Conservation (phyloP, 2,113 vertebrate genomes). For the Sceloporus undulatus region DNA sequence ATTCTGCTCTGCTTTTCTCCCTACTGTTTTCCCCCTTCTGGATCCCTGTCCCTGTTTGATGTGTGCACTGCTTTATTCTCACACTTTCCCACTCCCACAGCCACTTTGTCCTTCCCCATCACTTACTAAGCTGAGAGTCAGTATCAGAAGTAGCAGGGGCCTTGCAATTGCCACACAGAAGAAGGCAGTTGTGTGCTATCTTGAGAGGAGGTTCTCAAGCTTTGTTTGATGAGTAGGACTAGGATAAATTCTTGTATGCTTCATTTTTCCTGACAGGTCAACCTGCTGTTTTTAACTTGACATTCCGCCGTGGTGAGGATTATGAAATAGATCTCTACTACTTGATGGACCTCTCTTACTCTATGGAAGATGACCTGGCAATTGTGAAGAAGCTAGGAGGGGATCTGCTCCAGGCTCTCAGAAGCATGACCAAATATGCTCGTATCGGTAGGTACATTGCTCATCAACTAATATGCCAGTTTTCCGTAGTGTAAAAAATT, state of each 20-base stretch:
- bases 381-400: constrained; percentile 89
- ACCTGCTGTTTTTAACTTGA: constrained; percentile 76
- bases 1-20: background rate
- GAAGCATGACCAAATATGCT: constrained; percentile 81
- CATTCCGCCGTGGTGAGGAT: constrained; percentile 86
- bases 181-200: background rate
- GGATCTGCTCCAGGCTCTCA: constrained; percentile 83
- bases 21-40: too few relatives aligned
- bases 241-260: background rate
- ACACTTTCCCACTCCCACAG: background rate
- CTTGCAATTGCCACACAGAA: background rate
- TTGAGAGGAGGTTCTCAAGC: background rate
- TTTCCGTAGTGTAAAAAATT: rapidly evolving
- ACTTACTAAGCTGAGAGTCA: background rate
- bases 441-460: constrained; percentile 84
- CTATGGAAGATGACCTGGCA: constrained; percentile 92
- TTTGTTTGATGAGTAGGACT: background rate
- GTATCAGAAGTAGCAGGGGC: background rate
- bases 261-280: constrained; percentile 73
- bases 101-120: background rate
- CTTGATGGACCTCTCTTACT: constrained; percentile 97
- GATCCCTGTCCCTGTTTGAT: too few relatives aligned
- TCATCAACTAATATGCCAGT: rapidly evolving
- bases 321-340: constrained; percentile 99
- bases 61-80: background rate